Percentiles rank a stretch among this genome's conserved stretches.
Conservation (phyloP, 2,797 vertebrate species). For the Falco concolor region DNA sequence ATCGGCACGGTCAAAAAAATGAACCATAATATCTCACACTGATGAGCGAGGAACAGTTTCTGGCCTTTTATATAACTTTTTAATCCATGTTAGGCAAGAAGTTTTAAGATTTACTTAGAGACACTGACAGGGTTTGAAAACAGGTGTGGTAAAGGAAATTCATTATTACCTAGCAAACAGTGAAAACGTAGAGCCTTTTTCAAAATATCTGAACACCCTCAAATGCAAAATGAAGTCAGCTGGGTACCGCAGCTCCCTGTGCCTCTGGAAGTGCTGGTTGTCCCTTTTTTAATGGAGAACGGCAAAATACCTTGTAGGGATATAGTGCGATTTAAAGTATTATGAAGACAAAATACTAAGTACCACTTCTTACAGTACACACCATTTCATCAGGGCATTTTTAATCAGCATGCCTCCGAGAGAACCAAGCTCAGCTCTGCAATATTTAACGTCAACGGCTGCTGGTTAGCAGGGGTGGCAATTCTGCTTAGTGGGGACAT, state of each 20-base stretch:
- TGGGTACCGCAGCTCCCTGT: background rate
- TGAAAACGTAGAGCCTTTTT: background rate
- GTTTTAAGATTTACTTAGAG: background rate
- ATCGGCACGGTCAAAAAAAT: conserved; percentile 18
- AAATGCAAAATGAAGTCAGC: background rate
- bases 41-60: background rate
- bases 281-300: conserved; percentile 42
- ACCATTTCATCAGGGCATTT: conserved; percentile 54
- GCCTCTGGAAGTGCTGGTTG: background rate
- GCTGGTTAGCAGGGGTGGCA: conserved; percentile 61
- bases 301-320: conserved; percentile 34
- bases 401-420: conserved; percentile 58
- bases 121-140: background rate
- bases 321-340: conserved; percentile 18
- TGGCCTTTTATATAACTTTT: background rate
- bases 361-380: conserved; percentile 43
- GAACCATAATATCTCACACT: background rate
- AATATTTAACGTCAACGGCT: conserved; percentile 58
- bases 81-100: background rate
- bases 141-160: background rate
- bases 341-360: conserved; percentile 58
- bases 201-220: background rate
- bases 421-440: background rate
- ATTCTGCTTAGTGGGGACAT: conserved; percentile 62
- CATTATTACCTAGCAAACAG: background rate